Conservation (phyloP, 2,113 vertebrate species). For the Damaliscus lunatus region DNA sequence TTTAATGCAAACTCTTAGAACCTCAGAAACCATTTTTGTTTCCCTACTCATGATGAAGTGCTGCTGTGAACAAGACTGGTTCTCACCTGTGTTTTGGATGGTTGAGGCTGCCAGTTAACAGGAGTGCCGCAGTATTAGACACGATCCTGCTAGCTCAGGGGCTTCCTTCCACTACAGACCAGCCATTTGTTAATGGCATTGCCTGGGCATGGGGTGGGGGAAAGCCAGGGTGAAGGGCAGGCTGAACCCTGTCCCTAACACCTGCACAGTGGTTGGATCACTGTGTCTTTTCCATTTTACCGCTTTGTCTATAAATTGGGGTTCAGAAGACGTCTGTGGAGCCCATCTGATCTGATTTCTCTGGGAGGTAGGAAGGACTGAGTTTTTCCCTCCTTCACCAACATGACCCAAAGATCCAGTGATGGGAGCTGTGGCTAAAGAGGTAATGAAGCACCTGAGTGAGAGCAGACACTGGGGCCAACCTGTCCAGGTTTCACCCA, state of each 20-base stretch:
- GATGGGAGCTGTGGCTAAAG: not conserved
- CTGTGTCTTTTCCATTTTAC: not conserved
- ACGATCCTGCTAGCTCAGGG: not conserved
- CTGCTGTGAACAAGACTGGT: not conserved
- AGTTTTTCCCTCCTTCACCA: not conserved
- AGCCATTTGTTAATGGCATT: not conserved
- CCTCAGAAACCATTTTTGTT: not conserved
- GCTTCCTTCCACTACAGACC: not conserved
- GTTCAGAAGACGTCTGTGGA: not conserved
- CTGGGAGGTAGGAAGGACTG: not conserved
- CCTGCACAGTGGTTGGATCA: fast-evolving
- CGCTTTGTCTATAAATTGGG: not conserved
- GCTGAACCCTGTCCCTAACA: not conserved
- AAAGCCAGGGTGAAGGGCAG: not conserved
- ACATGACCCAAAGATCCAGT: not conserved
- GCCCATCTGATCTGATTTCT: not conserved
- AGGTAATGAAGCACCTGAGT: too few relatives aligned
- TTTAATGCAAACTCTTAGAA: not conserved
- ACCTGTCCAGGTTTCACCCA: not conserved
- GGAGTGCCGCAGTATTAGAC: not conserved
- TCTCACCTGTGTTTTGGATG: not conserved
- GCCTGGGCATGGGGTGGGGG: not conserved
- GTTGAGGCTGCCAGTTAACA: not conserved
- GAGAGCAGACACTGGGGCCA: too few relatives aligned
- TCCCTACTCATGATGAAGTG: not conserved